Evolutionary conservation across 2,113 vertebrate genomes (phyloP).

Genomic region (Megaceryle torquata): DNA sequence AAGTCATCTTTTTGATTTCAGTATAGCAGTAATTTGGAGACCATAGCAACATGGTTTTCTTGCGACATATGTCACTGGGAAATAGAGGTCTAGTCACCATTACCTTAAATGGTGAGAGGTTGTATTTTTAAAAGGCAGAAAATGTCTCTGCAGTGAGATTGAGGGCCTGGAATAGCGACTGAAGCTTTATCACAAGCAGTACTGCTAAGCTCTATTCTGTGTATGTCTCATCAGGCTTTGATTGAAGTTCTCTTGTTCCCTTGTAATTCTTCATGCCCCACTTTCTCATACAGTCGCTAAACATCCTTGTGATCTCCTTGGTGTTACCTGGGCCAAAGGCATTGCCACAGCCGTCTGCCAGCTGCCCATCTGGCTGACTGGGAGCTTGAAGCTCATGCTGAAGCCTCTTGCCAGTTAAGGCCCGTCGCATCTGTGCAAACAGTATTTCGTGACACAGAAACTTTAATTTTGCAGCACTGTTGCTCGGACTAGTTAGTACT

Average conservation of each 20-base stretch:
- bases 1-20: not conserved
- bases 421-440: not conserved
- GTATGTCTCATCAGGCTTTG: not conserved
- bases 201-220: not conserved
- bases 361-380: not conserved
- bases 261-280: not conserved
- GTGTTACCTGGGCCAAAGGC: not conserved
- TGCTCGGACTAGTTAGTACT: not conserved
- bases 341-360: accelerated
- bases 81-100: not conserved
- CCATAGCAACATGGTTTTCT: not conserved
- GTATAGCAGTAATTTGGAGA: not conserved
- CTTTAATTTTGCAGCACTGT: not conserved
- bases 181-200: not conserved
- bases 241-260: not conserved
- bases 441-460: not conserved
- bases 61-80: not conserved
- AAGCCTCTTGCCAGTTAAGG: not conserved
- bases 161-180: not conserved
- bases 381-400: not conserved
- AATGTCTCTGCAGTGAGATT: not conserved
- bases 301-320: not conserved
- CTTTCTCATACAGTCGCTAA: not conserved
- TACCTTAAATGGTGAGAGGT: not conserved
- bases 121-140: not conserved